Conservation (phyloP, 2,113 vertebrate species). For the Oceanites oceanicus region DNA sequence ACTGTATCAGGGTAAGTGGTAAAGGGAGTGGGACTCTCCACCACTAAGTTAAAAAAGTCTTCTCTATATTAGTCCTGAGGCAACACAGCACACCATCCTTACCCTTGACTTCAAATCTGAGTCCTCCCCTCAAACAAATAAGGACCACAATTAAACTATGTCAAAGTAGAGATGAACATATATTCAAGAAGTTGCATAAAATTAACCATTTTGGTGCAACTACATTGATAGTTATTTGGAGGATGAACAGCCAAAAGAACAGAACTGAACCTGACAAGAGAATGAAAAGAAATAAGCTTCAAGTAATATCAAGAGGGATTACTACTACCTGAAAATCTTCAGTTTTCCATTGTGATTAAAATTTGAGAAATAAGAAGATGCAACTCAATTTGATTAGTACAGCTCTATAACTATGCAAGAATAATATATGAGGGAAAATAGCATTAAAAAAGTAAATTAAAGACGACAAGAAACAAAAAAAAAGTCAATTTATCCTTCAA, state of each 20-base stretch:
- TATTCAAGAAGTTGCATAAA: neutral
- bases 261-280: neutral
- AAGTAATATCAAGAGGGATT: neutral
- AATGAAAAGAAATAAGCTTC: slow-evolving; percentile 19
- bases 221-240: neutral
- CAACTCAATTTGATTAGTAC: neutral
- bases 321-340: neutral
- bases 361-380: neutral
- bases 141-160: neutral
- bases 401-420: neutral
- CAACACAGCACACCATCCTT: neutral
- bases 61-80: neutral
- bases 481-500: neutral
- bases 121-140: neutral
- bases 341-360: slow-evolving; percentile 5
- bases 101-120: neutral
- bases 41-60: neutral
- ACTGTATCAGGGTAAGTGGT: neutral
- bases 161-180: neutral
- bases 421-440: neutral
- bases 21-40: neutral
- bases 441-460: neutral
- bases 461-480: neutral
- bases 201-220: neutral
- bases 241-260: neutral